Base-by-base conservation (phyloP, 2,113 vertebrate genomes). In the Excalfactoria chinensis region DNA sequence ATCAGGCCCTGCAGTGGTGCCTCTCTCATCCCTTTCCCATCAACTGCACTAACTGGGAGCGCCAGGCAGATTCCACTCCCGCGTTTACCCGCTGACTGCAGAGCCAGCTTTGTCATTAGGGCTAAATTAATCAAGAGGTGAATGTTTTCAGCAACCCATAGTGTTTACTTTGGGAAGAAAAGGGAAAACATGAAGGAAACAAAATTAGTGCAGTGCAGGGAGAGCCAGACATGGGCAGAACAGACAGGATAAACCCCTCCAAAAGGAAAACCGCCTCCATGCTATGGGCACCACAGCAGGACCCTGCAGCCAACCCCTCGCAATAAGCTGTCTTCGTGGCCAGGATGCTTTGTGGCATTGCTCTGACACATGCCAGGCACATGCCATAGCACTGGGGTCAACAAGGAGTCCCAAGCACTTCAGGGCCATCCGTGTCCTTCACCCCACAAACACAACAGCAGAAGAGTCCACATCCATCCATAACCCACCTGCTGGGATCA, bases 41-140 rank as follows among this genome's bases (percentile, higher is more conserved):
- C 93, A 91, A 84, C 87, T 88, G 30, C 41, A 56, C 71, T 91
- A 94, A 94, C 92, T 64, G 88, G 88, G 88, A 35, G 59, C 87
- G 76, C 7, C 48, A 8, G 75, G 55, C 53, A 0, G 58, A 88
- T 89, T 97, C 63, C 93, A 93, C 84, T 91, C 82, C 76, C 3
- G 0, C 80, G 34, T 97, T 78, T 75, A 89, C 94, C 90, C 63
- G 85, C 92, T 95, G 91, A 93, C 90, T 85, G 80, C 60, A 49
- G 90, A 95, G 81, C 90, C 93, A 94, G 81, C 91, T 84, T 73
- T 89, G 95, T 97, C 93, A 94, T 96, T 97, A 97, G 66, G 22
- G 93, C 71, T 94, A 95, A 95, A 97, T 96, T 95, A 96, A 96
- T 96, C 94, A 93, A 80, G 89, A 84, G 70, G 88, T 49, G 75